These are phyloP conservation scores for Hippopotamyrus pictus DNA, from an alignment of 2,797 vertebrate species.

Conservation along the genomic window DNA sequence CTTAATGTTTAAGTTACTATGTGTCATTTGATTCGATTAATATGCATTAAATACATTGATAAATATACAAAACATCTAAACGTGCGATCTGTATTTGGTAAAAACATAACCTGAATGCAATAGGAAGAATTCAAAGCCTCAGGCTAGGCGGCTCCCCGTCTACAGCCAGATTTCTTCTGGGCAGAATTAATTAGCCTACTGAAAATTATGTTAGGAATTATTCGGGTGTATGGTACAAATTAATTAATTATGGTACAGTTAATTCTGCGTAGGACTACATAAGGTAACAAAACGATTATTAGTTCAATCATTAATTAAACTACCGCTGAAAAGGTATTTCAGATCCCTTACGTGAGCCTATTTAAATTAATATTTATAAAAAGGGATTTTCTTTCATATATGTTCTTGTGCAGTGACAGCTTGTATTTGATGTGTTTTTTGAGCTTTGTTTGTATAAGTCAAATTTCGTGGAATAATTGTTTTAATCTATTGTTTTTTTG, in stretches of 20 bases:
- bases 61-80: background rate
- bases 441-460: background rate
- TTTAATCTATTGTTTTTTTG: background rate
- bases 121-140: background rate
- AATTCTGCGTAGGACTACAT: background rate
- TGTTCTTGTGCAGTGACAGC: background rate
- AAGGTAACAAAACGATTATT: background rate
- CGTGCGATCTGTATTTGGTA: background rate
- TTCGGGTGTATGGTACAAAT: background rate
- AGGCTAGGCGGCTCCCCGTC: background rate
- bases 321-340: background rate
- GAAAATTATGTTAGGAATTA: constrained; percentile 12
- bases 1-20: background rate
- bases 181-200: background rate
- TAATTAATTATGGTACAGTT: background rate
- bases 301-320: background rate
- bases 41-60: background rate
- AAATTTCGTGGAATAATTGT: background rate
- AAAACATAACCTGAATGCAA: background rate
- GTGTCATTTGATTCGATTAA: background rate
- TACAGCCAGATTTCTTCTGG: background rate
- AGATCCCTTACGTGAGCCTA: background rate
- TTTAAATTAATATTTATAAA: background rate
- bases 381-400: background rate
- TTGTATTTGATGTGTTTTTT: background rate